Evolutionary conservation across 2,113 vertebrate genomes (phyloP).

Genomic region (Paradoxurus hermaphroditus): DNA sequence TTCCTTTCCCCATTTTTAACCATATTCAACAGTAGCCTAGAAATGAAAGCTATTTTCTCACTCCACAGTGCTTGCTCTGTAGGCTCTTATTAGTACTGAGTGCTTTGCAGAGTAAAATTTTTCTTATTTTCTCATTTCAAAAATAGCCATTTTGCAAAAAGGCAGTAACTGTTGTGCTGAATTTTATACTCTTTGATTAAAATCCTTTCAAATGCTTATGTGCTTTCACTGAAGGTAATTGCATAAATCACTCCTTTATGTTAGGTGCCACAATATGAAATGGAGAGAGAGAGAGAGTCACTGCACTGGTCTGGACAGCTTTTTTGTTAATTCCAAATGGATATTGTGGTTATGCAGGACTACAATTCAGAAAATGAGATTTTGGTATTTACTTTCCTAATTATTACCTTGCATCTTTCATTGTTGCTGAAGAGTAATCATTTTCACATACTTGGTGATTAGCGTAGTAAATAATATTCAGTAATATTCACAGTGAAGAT

Average conservation of each 20-base stretch:
- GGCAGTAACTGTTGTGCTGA: neutral
- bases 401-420: conserved; percentile 4
- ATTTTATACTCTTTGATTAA: neutral
- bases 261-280: neutral
- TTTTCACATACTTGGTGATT: neutral
- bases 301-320: neutral
- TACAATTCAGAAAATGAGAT: neutral
- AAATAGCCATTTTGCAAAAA: conserved; percentile 6
- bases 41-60: neutral
- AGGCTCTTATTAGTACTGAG: neutral
- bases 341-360: neutral
- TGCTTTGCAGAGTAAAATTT: neutral
- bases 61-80: neutral
- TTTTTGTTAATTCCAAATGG: neutral
- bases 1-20: neutral
- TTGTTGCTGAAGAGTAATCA: neutral
- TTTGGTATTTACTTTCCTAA: neutral
- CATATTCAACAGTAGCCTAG: neutral
- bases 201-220: neutral
- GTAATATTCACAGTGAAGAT: neutral
- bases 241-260: neutral
- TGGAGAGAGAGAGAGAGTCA: neutral
- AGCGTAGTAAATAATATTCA: neutral
- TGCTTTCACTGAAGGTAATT: neutral
- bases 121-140: neutral